Conservation (phyloP, 2,113 vertebrate genomes). For the Capricornis sumatraensis region DNA sequence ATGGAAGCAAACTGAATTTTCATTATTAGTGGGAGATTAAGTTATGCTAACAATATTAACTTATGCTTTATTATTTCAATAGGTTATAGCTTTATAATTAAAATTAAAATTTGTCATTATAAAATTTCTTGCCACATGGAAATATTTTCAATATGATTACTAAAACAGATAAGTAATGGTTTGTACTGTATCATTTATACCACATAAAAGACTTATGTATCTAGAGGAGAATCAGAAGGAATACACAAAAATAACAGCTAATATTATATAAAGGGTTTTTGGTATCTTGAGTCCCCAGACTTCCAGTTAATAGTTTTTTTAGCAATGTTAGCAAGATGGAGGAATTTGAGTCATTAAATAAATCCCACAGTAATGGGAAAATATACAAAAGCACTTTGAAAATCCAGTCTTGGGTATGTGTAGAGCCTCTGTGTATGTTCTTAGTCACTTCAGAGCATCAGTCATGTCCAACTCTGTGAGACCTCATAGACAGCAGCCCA, state of each 20-base stretch:
- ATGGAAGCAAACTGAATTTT: background rate
- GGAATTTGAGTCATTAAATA: background rate
- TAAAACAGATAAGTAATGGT: background rate
- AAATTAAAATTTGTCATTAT: background rate
- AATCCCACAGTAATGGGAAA: background rate
- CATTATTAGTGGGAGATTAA: background rate
- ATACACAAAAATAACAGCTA: background rate
- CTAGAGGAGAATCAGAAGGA: background rate
- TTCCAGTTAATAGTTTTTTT: background rate
- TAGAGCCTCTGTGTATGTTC: background rate
- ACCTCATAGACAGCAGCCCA: background rate
- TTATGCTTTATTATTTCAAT: background rate
- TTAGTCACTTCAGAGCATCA: background rate
- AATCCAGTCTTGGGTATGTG: background rate
- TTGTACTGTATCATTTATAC: no score
- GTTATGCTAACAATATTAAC: background rate
- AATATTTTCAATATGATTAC: background rate
- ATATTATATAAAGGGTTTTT: background rate
- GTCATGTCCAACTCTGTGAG: background rate
- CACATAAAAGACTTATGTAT: background rate
- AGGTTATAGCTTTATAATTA: background rate
- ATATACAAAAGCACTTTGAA: background rate
- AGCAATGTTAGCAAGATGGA: background rate
- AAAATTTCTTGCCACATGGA: background rate
- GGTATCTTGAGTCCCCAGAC: background rate